Conservation (phyloP, 2,113 vertebrate species). For the Erinaceus europaeus region DNA sequence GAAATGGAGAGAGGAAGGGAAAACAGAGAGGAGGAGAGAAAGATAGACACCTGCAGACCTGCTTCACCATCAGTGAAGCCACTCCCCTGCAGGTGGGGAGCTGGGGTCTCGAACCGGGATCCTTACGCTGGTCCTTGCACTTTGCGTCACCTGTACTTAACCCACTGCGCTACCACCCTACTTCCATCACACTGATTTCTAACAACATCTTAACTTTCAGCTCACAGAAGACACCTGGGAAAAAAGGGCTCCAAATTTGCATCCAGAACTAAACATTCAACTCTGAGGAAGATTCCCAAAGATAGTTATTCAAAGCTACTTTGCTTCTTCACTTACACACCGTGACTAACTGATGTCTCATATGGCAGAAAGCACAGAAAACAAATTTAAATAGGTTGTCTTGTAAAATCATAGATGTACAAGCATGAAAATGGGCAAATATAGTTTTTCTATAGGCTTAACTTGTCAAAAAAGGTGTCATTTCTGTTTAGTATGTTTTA, state of each 20-base stretch:
- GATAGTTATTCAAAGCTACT: not conserved
- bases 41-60: too few species aligned
- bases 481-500: too few species aligned
- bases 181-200: too few species aligned
- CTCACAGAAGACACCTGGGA: not conserved
- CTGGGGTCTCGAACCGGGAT: too few species aligned
- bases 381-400: not conserved
- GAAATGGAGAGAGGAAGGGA: too few species aligned
- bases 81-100: too few species aligned
- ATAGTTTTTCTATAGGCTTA: not conserved
- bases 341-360: not conserved
- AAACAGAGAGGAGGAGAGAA: too few species aligned
- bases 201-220: not conserved
- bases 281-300: not conserved
- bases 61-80: too few species aligned
- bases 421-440: not conserved
- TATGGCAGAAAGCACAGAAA: not conserved
- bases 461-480: too few species aligned
- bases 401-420: not conserved
- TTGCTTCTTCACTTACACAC: not conserved
- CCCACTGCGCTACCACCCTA: too few species aligned
- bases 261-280: not conserved
- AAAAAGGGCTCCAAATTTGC: not conserved
- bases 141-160: too few species aligned
- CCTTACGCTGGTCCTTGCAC: too few species aligned